These are phyloP conservation scores for Lanius collurio DNA, from an alignment of 2,113 vertebrate species.

Conservation along the genomic window DNA sequence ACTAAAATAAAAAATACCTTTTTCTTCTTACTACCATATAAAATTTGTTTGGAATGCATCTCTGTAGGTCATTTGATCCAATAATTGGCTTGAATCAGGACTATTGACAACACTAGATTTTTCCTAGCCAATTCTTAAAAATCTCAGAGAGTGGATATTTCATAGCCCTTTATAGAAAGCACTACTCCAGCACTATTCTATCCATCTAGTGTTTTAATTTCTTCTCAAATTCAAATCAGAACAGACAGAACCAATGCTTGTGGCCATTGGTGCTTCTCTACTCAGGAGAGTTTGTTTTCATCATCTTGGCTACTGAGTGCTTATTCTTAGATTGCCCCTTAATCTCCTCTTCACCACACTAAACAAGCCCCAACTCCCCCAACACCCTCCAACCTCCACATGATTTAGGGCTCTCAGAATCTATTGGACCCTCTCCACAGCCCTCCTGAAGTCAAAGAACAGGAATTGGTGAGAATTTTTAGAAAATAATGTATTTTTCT, in stretches of 20 bases:
- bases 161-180: not conserved
- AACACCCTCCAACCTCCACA: not conserved
- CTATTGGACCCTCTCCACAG: not conserved
- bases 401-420: not conserved
- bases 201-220: not conserved
- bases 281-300: not conserved
- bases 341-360: not conserved
- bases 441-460: not conserved
- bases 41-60: not conserved
- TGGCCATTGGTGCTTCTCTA: not conserved
- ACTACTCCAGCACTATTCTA: not conserved
- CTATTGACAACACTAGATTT: not conserved
- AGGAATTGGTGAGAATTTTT: not conserved
- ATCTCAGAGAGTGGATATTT: not conserved
- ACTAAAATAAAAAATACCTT: not conserved
- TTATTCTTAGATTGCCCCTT: not conserved
- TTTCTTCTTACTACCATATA: not conserved
- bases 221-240: not conserved
- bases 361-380: not conserved
- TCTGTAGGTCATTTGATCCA: not conserved
- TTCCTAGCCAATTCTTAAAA: not conserved
- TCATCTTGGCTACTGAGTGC: not conserved
- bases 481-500: not conserved
- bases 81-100: not conserved
- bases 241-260: not conserved